Conservation (phyloP, 2,888 invertebrate species). For the Eupithecia centaureata region DNA sequence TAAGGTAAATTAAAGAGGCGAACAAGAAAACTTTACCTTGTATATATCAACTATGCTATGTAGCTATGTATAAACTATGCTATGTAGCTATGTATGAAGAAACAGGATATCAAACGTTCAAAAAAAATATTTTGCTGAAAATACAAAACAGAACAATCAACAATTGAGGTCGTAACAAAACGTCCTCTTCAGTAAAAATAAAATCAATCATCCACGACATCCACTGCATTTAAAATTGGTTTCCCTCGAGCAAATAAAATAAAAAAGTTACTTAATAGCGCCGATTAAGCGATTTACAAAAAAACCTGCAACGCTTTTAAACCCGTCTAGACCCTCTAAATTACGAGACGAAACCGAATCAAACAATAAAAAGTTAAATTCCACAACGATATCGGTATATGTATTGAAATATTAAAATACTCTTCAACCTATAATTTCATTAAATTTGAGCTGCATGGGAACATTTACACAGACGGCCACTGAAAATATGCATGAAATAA, state of each 20-base stretch:
- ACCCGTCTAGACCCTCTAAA: slow-evolving; percentile 77
- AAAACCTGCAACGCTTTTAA: slow-evolving; percentile 54
- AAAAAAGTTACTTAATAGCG: slow-evolving; percentile 35
- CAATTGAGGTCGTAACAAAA: slow-evolving; percentile 4
- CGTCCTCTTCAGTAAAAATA: neutral
- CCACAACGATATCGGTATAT: slow-evolving; percentile 78
- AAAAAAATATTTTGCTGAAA: neutral
- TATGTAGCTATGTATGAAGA: neutral
- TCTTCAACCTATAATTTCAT: slow-evolving; percentile 83
- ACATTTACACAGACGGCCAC: slow-evolving; percentile 6
- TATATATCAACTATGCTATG: too few species aligned
- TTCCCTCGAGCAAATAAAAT: slow-evolving; percentile 35
- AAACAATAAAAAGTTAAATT: slow-evolving; percentile 80
- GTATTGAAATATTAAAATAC: slow-evolving; percentile 83
- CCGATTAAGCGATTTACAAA: slow-evolving; percentile 38
- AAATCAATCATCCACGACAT: slow-evolving; percentile 29
- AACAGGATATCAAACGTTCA: neutral
- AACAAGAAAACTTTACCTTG: too few species aligned
- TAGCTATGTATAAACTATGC: neutral
- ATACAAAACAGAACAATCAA: neutral
- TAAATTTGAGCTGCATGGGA: slow-evolving; percentile 69
- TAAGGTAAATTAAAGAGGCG: too few species aligned
- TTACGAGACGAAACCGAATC: slow-evolving; percentile 74
- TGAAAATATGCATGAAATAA: neutral
- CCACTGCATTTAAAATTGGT: slow-evolving; percentile 30